Percentiles rank a stretch among this genome's conserved stretches.
Conservation (phyloP, 2,113 vertebrate genomes). For the Accipiter virgatus region DNA sequence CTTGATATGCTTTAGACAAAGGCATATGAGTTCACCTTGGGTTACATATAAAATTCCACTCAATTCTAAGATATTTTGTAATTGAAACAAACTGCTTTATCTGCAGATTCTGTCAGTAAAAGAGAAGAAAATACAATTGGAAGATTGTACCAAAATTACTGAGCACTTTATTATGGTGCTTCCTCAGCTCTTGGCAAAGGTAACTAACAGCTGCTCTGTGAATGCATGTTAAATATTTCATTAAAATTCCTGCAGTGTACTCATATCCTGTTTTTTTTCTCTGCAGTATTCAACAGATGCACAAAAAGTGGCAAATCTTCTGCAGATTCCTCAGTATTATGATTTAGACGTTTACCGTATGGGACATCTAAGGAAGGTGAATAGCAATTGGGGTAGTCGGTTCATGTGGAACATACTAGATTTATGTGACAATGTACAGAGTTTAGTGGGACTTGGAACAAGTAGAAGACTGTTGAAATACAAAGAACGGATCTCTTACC, state of each 20-base stretch:
- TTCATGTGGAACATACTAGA: background rate
- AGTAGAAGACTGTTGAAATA: background rate
- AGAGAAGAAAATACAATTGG: constrained; percentile 83
- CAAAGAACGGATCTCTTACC: background rate
- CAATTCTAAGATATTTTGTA: background rate
- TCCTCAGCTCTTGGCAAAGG: constrained; percentile 86
- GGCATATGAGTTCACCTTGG: background rate
- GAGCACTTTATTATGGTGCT: constrained; percentile 81
- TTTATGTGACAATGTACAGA: background rate
- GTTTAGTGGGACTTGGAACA: background rate
- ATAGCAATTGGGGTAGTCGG: background rate
- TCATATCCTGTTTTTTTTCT: constrained; percentile 49
- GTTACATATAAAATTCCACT: background rate
- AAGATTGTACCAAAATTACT: constrained; percentile 85
- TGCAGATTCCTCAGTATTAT: constrained; percentile 87
- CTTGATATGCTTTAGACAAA: background rate
- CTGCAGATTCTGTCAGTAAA: constrained; percentile 71
- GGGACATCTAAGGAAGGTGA: constrained; percentile 71
- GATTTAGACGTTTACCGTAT: constrained; percentile 71
- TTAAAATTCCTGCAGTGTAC: constrained; percentile 34
- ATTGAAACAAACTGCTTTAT: constrained; percentile 47
- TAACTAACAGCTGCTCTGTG: constrained; percentile 61
- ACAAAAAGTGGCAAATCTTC: constrained; percentile 77
- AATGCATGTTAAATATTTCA: constrained; percentile 55
- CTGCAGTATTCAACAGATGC: constrained; percentile 80